A percentile compares a stretch with the other conserved stretches of the same genome.
These are phyloP conservation scores for Xenotilapia leptura DNA, from an alignment of 2,113 vertebrate genomes.

Conservation along the genomic window DNA sequence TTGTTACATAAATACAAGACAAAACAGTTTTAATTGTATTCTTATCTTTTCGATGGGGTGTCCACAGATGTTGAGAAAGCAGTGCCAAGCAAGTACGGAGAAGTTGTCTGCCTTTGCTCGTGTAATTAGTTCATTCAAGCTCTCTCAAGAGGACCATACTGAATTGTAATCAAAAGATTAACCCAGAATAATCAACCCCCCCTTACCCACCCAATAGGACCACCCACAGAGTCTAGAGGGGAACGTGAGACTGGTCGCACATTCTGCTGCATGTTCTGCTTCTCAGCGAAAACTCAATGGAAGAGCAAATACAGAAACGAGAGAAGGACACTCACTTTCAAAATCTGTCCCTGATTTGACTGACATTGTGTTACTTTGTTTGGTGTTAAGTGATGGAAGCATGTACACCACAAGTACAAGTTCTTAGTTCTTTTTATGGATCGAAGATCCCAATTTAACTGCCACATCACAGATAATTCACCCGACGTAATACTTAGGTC, in stretches of 20 bases:
- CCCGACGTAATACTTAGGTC: not conserved
- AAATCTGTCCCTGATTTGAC: not conserved
- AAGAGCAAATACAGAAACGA: not conserved
- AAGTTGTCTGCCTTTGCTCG: not conserved
- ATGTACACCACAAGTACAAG: not conserved
- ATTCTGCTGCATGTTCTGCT: conserved; percentile 7
- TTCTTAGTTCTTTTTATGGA: not conserved
- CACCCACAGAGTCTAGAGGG: conserved; percentile 45
- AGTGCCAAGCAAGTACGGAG: not conserved
- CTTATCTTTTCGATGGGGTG: not conserved
- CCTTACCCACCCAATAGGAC: conserved; percentile 11
- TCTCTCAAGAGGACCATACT: conserved; percentile 23
- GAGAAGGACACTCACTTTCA: not conserved
- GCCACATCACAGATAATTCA: not conserved
- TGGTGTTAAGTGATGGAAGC: not conserved
- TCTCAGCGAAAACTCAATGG: not conserved
- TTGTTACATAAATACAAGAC: not conserved
- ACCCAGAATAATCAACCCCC: conserved; percentile 35
- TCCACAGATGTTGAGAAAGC: not conserved
- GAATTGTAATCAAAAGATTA: conserved; percentile 60
- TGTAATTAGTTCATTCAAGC: not conserved
- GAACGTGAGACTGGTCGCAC: not conserved
- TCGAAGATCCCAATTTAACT: not conserved
- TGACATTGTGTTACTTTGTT: not conserved
- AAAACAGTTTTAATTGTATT: not conserved